Evolutionary conservation across 2,113 vertebrate species (phyloP), one percentile per base, ranked within the genome.

Genomic region (Rhabdornis inornatus): DNA sequence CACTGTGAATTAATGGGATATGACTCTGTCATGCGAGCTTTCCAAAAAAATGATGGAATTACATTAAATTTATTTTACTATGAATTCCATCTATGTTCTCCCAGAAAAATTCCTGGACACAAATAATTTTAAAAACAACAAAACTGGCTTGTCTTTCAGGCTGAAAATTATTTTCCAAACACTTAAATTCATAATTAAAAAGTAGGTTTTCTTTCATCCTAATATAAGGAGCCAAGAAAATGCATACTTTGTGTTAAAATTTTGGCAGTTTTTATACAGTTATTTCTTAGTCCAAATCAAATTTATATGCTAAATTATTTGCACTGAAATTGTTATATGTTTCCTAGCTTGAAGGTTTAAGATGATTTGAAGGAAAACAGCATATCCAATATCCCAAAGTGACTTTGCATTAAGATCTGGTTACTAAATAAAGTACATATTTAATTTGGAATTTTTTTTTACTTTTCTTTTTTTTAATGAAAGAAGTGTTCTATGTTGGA

Each of bases 41-140:
- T 96, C 88, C 76, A 96, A 93, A 92, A 89, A 93, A 75, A 70
- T 83, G 70, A 89, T 90, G 86, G 92, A 93, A 92, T 96, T 94
- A 89, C 75, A 94, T 95, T 93, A 84, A 95, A 96, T 95, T 94
- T 95, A 95, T 95, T 96, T 96, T 95, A 90, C 78, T 95, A 77
- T 96, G 92, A 95, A 96, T 97, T 97, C 93, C 64, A 52, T 84
- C 79, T 83, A 89, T 94, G 90, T 94, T 95, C 82, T 94, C 83
- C 55, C 81, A 96, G 84, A 94, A 95, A 95, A 95, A 83, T 68
- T 96, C 69, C 76, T 95, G 89, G 89, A 87, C 89, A 95, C 83
- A 95, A 92, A 94, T 94, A 94, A 95, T 95, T 95, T 96, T 92
- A 69, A 71, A 87, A 90, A 17, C 49, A 96, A 87, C 82, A 94